phyloP scores from a whole-genome alignment of 2,888 invertebrate genomes.

The Nymphalis urticae region DNA sequence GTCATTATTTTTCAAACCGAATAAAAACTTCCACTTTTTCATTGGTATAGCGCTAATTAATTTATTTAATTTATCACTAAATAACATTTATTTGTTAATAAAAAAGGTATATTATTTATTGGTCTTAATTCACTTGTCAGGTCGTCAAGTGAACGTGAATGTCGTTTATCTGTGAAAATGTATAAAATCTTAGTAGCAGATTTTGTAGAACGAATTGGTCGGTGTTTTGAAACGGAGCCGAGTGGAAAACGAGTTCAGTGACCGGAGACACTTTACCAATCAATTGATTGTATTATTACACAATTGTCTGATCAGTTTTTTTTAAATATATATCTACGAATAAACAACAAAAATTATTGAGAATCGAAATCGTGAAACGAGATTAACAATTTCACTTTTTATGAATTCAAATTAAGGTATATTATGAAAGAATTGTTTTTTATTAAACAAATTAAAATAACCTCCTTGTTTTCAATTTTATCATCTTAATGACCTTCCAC shows the following conservation, averaged over 20 bases:
- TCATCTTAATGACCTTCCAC: neutral
- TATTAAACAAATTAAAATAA: neutral
- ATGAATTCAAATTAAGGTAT: too few species aligned
- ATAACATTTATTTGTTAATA: neutral
- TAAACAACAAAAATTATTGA: neutral
- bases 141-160: too few species aligned
- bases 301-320: constrained; percentile 37
- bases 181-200: constrained; percentile 6
- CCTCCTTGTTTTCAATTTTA: neutral
- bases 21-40: neutral
- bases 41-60: neutral
- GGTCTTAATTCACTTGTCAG: neutral
- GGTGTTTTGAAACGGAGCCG: constrained; percentile 57
- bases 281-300: constrained; percentile 54
- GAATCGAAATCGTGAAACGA: neutral
- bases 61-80: neutral
- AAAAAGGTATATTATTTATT: neutral
- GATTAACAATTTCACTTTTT: neutral
- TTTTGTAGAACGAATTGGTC: constrained; percentile 63
- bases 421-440: neutral
- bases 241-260: constrained; percentile 54
- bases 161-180: neutral
- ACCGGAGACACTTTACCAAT: constrained; percentile 52
- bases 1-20: neutral
- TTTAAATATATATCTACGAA: neutral